Evolutionary conservation across 2,888 invertebrate species (phyloP), one percentile per base, ranked within the genome.

Genomic region (Chrysolina haemoptera): DNA sequence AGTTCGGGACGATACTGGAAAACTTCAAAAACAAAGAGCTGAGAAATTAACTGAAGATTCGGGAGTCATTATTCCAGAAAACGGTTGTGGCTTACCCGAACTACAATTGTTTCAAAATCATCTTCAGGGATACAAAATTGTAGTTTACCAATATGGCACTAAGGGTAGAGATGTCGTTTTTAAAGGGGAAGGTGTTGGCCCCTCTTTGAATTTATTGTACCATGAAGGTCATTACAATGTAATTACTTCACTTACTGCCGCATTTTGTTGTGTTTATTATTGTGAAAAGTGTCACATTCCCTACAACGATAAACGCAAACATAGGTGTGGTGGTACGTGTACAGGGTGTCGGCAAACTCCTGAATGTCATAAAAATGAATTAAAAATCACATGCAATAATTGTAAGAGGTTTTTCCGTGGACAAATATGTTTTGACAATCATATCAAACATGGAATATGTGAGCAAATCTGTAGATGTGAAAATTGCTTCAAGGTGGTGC

Each of bases 271-370:
- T 53, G 16, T 4, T 9, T 76, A 75, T 71, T 78, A 50, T 59
- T 78, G 76, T 55, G 69, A 73, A 67, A 11, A 41, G 10, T 79
- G 77, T 64, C 64, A 74, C 62, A 22, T 50, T 18, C 73, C 77
- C 14, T 77, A 71, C 53, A n/a, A 75, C 11, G 16, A 64, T 22
- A 77, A 75, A 68, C 41, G 48, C 11, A 20, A 41, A 1, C 77
- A 75, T 55, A 16, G 41, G 16, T 77, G 77, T 59, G 41, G 16
- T 0, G 63, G 22, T 1, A 70, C 63, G 72, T 46, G 35, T 59
- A 3, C 46, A 70, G 27, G 5, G 10, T 50, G 50, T 18, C 50
- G 22, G 22, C 22, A 55, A n/a, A 20, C 12, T 10, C 20, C 55
- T 14, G 6, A 12, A 27, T 40, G 69, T 70, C 43, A 4, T 16